Percentiles rank a stretch among this genome's conserved stretches.
Evolutionary conservation across 2,113 vertebrate genomes (phyloP).

Genomic region (Hippoglossus stenolepis): DNA sequence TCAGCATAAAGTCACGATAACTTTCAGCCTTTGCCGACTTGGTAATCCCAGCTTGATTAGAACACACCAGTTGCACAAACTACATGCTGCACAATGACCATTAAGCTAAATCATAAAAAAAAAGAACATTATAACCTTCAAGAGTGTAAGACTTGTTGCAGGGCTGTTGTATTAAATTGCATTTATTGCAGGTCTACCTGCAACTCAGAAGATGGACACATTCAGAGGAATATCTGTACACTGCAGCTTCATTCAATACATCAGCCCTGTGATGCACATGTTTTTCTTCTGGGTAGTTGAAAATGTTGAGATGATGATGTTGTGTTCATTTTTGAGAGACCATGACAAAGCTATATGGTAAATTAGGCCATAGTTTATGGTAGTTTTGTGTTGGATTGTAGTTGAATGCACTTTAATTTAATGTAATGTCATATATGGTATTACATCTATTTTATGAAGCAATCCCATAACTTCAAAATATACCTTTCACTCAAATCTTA

Average conservation of each 20-base stretch:
- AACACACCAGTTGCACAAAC: neutral
- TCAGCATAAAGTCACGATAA: too few species aligned
- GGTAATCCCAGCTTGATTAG: too few species aligned
- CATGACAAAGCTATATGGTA: neutral
- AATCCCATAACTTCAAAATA: too few species aligned
- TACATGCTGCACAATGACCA: neutral
- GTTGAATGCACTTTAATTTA: too few species aligned
- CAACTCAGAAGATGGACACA: neutral
- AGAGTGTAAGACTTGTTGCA: constrained; percentile 5
- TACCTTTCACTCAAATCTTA: too few species aligned
- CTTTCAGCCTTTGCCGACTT: neutral
- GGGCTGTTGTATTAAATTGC: neutral
- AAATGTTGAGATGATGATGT: neutral
- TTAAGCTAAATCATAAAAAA: neutral
- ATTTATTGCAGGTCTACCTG: neutral
- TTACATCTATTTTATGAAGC: too few species aligned
- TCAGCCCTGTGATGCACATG: neutral
- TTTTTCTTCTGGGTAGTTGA: neutral
- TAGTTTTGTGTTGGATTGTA: neutral
- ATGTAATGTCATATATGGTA: too few species aligned
- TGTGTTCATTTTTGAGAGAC: neutral
- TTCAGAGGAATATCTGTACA: too few species aligned
- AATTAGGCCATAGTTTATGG: neutral
- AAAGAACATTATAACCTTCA: neutral
- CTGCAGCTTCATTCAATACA: neutral